These are phyloP conservation scores for Corvus hawaiiensis DNA, from an alignment of 2,113 vertebrate genomes.

Conservation along the genomic window DNA sequence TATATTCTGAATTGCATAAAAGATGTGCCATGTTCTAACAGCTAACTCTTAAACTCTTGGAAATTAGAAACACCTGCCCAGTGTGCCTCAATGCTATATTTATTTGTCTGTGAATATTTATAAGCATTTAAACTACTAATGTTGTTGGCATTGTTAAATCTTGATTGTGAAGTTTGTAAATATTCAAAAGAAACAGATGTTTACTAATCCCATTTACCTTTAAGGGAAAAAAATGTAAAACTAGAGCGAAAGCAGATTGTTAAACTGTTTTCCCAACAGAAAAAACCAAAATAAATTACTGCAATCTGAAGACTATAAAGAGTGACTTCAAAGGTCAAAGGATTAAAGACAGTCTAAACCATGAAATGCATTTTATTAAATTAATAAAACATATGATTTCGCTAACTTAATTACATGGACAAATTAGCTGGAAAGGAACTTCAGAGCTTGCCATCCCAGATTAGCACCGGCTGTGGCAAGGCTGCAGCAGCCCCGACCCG, in stretches of 20 bases:
- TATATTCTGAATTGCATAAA: conserved; percentile 13
- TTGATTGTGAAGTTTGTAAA: conserved; percentile 65
- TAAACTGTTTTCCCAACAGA: conserved; percentile 58
- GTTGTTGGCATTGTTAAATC: conserved; percentile 42
- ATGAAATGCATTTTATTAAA: conserved; percentile 65
- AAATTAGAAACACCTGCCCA: conserved; percentile 56
- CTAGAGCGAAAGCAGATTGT: conserved; percentile 34
- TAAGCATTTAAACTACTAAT: conserved; percentile 36
- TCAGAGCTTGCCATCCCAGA: background rate
- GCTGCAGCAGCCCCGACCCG: background rate
- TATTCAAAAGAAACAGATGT: conserved; percentile 64
- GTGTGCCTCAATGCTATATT: conserved; percentile 18
- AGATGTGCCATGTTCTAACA: conserved; percentile 21
- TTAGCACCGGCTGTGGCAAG: background rate
- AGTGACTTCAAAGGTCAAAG: conserved; percentile 58
- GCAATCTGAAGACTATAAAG: conserved; percentile 62
- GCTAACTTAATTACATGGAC: conserved; percentile 67
- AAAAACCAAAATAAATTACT: conserved; percentile 57
- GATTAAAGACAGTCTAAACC: conserved; percentile 52
- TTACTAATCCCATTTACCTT: conserved; percentile 60
- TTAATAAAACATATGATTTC: conserved; percentile 70
- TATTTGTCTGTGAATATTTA: conserved; percentile 61
- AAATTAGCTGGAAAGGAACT: conserved; percentile 58
- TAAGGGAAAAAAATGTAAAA: conserved; percentile 55
- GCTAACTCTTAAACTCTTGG: conserved; percentile 2